Percentiles rank a stretch among this genome's conserved stretches.
phyloP scores from a whole-genome alignment of 2,888 invertebrate genomes.

The Hipparchia sbordonii region DNA sequence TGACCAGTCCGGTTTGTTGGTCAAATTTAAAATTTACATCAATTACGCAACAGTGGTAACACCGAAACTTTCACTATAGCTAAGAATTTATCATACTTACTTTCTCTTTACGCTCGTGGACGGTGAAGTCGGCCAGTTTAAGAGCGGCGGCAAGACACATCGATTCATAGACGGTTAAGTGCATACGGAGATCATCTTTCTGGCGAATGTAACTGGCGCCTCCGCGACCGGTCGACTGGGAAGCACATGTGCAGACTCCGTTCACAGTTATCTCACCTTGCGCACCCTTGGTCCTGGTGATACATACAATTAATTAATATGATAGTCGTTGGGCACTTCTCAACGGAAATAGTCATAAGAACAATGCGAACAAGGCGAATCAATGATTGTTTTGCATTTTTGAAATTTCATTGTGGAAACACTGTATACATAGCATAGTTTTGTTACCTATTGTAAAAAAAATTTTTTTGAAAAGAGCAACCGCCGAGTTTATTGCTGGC shows the following conservation, averaged over 20 bases:
- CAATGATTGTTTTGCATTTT: too few species aligned
- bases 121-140: conserved; percentile 88
- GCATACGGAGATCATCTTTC: conserved; percentile 88
- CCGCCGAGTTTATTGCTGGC: too few species aligned
- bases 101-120: conserved; percentile 87
- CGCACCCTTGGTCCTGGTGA: conserved; percentile 85
- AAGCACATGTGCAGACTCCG: conserved; percentile 81
- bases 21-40: conserved; percentile 2
- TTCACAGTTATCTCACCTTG: conserved; percentile 88
- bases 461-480: too few species aligned
- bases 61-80: conserved; percentile 31
- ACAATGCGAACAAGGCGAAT: too few species aligned
- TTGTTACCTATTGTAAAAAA: too few species aligned
- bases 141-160: conserved; percentile 92
- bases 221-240: conserved; percentile 87
- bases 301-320: background rate
- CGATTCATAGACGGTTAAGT: conserved; percentile 90
- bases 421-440: too few species aligned
- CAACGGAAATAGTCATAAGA: too few species aligned
- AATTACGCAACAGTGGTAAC: conserved; percentile 12
- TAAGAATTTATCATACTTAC: conserved; percentile 83
- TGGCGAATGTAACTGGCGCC: conserved; percentile 93
- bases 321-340: background rate
- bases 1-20: background rate
- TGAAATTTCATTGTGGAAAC: too few species aligned